These are phyloP conservation scores for Lerista edwardsae DNA, from an alignment of 2,797 vertebrate species.

Conservation along the genomic window DNA sequence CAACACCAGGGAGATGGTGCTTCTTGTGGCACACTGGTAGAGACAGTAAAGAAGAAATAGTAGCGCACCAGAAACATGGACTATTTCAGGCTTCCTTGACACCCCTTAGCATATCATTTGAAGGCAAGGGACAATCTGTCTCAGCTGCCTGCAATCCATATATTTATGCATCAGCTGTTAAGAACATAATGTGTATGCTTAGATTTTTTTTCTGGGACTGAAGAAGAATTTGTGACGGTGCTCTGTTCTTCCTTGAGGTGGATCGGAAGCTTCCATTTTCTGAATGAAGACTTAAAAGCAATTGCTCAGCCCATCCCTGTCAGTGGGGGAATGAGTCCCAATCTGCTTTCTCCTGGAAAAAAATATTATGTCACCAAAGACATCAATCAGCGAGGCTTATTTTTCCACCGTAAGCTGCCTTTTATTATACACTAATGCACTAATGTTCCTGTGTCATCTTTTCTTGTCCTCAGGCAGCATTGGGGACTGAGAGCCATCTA, in stretches of 20 bases:
- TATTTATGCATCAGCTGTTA: background rate
- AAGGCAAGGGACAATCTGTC: background rate
- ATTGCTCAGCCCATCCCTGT: slow-evolving; percentile 26
- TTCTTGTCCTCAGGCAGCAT: slow-evolving; percentile 61
- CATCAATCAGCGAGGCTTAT: slow-evolving; percentile 67
- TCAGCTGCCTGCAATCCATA: background rate
- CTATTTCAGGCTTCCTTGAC: background rate
- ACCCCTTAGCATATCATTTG: background rate
- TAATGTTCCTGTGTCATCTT: slow-evolving; percentile 66
- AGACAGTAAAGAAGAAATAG: too few species aligned
- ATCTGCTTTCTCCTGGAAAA: slow-evolving; percentile 37
- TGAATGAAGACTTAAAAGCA: slow-evolving; percentile 26
- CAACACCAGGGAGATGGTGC: background rate
- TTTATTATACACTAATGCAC: slow-evolving; percentile 65
- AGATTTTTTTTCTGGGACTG: background rate
- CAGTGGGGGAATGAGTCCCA: slow-evolving; percentile 17
- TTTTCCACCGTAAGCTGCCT: slow-evolving; percentile 55
- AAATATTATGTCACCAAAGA: slow-evolving; percentile 58
- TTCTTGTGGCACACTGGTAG: background rate
- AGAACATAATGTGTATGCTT: background rate
- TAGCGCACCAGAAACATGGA: background rate
- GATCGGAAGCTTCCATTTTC: background rate
- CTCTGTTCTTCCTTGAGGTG: background rate
- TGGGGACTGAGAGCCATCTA: slow-evolving; percentile 47
- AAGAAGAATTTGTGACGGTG: background rate